A percentile compares a stretch with the other conserved stretches of the same genome.
phyloP scores from a whole-genome alignment of 1,140 invertebrate genomes.

The Magallana gigas region DNA sequence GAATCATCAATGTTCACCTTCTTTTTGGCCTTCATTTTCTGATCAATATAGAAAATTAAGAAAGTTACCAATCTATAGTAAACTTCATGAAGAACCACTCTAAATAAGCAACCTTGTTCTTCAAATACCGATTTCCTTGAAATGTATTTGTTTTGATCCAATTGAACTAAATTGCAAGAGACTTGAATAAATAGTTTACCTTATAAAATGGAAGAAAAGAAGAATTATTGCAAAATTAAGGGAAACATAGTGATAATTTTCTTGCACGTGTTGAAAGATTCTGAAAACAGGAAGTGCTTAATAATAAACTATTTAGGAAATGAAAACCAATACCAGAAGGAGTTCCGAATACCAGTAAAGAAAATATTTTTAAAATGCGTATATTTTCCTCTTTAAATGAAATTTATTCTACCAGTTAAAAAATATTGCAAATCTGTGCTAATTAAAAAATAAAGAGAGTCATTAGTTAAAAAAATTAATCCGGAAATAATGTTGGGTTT shows the following conservation, averaged over 20 bases:
- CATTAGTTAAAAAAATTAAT: background rate
- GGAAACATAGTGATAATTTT: background rate
- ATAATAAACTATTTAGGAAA: background rate
- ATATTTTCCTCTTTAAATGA: no score
- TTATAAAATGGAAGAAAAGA: background rate
- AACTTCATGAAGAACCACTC: no score
- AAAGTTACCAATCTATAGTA: background rate
- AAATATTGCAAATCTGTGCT: no score
- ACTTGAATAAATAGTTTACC: background rate
- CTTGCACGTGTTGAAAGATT: constrained; percentile 16
- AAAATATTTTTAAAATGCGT: no score
- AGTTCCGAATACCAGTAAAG: background rate
- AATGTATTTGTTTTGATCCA: background rate
- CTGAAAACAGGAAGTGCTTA: background rate
- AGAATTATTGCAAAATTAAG: background rate
- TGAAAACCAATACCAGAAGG: background rate
- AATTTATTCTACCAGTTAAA: no score
- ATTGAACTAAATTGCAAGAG: background rate
- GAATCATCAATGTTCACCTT: background rate
- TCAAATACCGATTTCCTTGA: no score
- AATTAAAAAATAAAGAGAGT: no score
- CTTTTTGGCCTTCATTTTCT: constrained; percentile 13
- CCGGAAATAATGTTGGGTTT: background rate
- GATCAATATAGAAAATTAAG: background rate
- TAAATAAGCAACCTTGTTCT: no score